Conservation (phyloP, 2,113 vertebrate species). For the Caloenas nicobarica region DNA sequence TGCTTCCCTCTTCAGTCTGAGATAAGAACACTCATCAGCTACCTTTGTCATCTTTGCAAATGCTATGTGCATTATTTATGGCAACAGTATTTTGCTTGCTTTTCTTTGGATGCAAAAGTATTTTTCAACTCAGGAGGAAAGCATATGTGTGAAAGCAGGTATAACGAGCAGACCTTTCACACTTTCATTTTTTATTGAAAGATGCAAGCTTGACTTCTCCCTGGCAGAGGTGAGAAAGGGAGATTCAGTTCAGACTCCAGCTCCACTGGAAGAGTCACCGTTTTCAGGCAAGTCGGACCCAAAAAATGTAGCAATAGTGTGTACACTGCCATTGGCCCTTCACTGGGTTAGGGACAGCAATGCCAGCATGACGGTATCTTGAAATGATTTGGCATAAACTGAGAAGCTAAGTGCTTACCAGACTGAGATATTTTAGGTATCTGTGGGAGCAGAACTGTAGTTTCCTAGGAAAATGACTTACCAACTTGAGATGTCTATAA, state of each 20-base stretch:
- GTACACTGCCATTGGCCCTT: neutral
- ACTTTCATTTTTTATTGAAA: neutral
- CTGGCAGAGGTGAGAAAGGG: neutral
- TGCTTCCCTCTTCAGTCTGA: neutral
- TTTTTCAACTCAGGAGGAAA: neutral
- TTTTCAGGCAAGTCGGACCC: neutral
- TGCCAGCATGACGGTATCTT: neutral
- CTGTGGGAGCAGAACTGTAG: neutral
- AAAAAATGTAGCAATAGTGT: too few relatives aligned
- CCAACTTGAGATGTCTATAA: neutral
- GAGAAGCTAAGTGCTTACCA: neutral
- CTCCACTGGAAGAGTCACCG: neutral
- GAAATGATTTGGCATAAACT: neutral
- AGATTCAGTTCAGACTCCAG: neutral
- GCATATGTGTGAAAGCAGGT: rapidly evolving
- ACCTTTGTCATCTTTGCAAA: neutral
- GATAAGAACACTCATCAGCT: neutral
- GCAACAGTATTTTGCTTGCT: neutral
- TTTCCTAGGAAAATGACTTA: neutral
- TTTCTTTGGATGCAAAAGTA: neutral
- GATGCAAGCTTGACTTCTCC: neutral
- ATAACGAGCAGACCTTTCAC: rapidly evolving
- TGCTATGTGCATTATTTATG: rapidly evolving
- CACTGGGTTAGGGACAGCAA: neutral
- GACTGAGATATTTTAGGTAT: neutral